phyloP scores from a whole-genome alignment of 2,797 vertebrate species.

The Rallus crepitans region DNA sequence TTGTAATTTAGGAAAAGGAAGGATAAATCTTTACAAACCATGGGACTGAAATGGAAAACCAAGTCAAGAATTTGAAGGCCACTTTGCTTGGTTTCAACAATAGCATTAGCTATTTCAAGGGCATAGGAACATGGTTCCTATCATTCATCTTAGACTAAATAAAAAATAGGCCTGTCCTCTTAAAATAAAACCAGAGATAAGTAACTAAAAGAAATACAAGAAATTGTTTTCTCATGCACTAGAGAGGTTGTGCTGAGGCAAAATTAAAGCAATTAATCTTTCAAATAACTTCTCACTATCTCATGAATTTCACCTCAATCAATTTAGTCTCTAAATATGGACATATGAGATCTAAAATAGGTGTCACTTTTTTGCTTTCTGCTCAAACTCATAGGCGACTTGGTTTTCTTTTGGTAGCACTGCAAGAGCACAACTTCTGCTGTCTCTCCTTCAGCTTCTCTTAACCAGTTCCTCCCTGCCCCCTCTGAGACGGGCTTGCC shows the following conservation, averaged over 20 bases:
- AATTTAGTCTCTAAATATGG: neutral
- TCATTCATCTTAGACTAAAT: neutral
- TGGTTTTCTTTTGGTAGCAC: neutral
- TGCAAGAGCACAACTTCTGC: neutral
- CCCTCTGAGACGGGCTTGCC: neutral
- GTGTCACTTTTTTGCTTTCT: neutral
- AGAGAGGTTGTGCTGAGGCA: neutral
- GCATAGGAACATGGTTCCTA: neutral
- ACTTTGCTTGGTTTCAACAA: neutral
- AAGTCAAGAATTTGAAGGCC: neutral
- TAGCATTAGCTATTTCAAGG: neutral
- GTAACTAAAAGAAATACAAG: neutral
- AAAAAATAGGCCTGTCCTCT: neutral
- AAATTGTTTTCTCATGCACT: neutral
- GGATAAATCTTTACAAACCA: neutral
- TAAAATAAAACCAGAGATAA: neutral
- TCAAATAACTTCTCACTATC: neutral
- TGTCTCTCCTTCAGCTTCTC: neutral
- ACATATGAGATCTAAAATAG: neutral
- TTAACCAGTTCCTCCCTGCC: neutral
- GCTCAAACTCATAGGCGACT: neutral
- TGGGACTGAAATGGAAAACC: neutral
- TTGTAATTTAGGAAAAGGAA: neutral
- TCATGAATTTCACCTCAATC: neutral
- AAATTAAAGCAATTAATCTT: neutral